Conservation (phyloP, 2,888 invertebrate genomes). For the Sesia apiformis region DNA sequence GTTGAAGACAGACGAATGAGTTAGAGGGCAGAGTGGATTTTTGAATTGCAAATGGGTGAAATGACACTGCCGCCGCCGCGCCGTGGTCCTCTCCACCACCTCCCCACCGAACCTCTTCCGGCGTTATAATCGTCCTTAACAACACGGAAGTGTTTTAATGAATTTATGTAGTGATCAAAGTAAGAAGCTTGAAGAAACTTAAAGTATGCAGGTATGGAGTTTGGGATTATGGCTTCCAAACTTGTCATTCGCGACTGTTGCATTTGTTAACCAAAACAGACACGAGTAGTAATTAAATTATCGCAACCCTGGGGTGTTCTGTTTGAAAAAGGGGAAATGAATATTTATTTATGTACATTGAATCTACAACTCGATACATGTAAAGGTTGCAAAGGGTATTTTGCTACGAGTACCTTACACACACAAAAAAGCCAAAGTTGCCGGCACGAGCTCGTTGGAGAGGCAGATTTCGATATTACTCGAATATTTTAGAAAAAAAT, state of each 20-base stretch:
- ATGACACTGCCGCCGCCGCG: constrained; percentile 52
- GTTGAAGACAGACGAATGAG: constrained; percentile 30
- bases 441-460: too few species aligned
- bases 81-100: constrained; percentile 38
- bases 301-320: not conserved
- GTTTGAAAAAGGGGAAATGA: not conserved
- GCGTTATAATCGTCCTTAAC: constrained; percentile 64
- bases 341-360: too few species aligned
- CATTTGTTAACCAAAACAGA: constrained; percentile 29
- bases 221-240: constrained; percentile 17
- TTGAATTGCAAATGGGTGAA: constrained; percentile 71
- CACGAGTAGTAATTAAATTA: not conserved
- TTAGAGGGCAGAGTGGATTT: constrained; percentile 51
- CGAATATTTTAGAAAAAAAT: too few species aligned
- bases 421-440: too few species aligned
- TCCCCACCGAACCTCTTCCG: constrained; percentile 42
- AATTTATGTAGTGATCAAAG: constrained; percentile 62
- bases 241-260: constrained; percentile 10
- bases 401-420: too few species aligned
- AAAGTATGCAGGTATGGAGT: constrained; percentile 17
- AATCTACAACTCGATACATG: too few species aligned
- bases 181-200: constrained; percentile 32
- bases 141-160: constrained; percentile 60
- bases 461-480: too few species aligned
- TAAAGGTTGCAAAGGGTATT: too few species aligned